phyloP scores from a whole-genome alignment of 1,140 invertebrate genomes.

The Eriosoma lanigerum region DNA sequence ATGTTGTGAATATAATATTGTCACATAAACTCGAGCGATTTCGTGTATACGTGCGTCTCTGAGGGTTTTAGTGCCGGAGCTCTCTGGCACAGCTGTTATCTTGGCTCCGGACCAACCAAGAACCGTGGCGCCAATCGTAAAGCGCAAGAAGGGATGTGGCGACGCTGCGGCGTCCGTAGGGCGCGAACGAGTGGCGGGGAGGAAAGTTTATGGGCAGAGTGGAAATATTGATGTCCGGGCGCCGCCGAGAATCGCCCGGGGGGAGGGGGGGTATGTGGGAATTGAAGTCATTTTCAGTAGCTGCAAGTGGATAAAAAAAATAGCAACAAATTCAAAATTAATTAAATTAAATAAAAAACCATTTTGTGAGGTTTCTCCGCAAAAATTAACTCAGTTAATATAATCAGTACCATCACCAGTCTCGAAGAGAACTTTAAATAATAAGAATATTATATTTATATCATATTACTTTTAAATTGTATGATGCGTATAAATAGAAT shows the following conservation, averaged over 20 bases:
- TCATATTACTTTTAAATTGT: too few species aligned
- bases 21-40: constrained; percentile 1
- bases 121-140: constrained; percentile 48
- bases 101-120: constrained; percentile 40
- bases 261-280: background rate
- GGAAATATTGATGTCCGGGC: constrained; percentile 29
- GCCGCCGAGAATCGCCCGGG: background rate
- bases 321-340: too few species aligned
- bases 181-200: background rate
- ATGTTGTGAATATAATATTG: background rate
- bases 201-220: constrained; percentile 25
- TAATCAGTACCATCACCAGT: too few species aligned
- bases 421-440: too few species aligned
- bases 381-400: too few species aligned
- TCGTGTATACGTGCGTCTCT: constrained; percentile 2
- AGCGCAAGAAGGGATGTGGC: background rate
- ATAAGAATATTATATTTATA: too few species aligned
- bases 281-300: constrained; percentile 34
- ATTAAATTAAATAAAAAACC: too few species aligned
- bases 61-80: constrained; percentile 8
- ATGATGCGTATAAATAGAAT: too few species aligned
- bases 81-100: constrained; percentile 44
- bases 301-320: background rate
- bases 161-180: background rate
- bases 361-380: too few species aligned